Base-by-base conservation (phyloP, 2,888 invertebrate species). In the Drosophila recens region DNA sequence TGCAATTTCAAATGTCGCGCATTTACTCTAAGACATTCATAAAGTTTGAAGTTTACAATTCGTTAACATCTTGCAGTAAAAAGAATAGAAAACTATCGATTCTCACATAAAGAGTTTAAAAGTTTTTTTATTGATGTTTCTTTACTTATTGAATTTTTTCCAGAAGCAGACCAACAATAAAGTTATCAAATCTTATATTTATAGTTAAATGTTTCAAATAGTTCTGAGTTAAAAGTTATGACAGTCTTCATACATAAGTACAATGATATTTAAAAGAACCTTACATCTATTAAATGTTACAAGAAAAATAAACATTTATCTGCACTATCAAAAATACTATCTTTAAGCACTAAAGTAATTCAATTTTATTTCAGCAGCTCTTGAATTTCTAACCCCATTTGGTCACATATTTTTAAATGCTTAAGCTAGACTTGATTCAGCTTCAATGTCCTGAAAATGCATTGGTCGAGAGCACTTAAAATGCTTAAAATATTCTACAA, bases 391-490 rank as follows among this genome's bases (percentile, higher is more conserved):
- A 6, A 9, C 36, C 1, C 10, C n/a, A 1, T 23, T 48, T 27
- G 27, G 27, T 27, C 10, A 43, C 20, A 43, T 11, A 46, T 9
- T 27, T 23, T n/a, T 8, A 20, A 10, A 27, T 42, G 36, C 40
- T 58, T 38, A 45, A 23, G 9, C 27, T 4, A 30, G 13, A 17
- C 20, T 15, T 40, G 11, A 33, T 6, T 42, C 15, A 9, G 30
- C 15, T 40, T 43, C 17, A 4, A 36, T 51, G 11, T 8, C 2
- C 10, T 11, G 20, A 15, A 30, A 10, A 6, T n/a, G 38, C 33
- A 40, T 38, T 40, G 48, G 38, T 20, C 15, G 11, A 59, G 51
- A 51, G 51, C 34, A 52, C 43, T 61, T 52, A 34, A 34, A 17
- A 33, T 33, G 8, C 43, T 42, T 42, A 20, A 43, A 52, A 23